Conservation (phyloP, 2,797 vertebrate species). For the Macrochelys suwanniensis region DNA sequence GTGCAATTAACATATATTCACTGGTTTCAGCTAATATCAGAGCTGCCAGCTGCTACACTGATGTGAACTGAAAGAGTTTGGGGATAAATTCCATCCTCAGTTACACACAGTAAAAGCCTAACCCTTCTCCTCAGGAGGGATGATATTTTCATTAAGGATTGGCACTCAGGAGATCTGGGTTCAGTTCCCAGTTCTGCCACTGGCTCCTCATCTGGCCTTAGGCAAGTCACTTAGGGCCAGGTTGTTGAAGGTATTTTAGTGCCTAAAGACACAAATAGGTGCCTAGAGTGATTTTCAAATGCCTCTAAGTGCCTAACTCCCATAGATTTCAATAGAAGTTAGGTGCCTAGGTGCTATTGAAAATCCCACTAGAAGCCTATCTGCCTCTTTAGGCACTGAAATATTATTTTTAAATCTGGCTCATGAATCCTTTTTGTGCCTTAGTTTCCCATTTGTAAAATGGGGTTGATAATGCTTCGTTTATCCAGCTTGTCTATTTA, state of each 20-base stretch:
- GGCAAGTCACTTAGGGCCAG: neutral
- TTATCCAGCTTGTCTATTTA: neutral
- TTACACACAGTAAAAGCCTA: neutral
- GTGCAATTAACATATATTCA: conserved; percentile 5
- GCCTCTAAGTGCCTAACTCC: neutral
- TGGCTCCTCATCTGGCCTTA: neutral
- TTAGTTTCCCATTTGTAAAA: neutral
- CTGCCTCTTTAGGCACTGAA: neutral
- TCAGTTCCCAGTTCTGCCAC: neutral
- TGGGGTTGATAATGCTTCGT: no score
- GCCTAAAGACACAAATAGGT: neutral
- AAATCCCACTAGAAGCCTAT: neutral
- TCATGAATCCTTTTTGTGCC: neutral
- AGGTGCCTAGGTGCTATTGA: neutral
- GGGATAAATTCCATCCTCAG: conserved; percentile 27
- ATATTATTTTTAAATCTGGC: neutral
- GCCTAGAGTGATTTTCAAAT: neutral
- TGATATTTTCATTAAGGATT: conserved; percentile 23
- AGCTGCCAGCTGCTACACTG: neutral
- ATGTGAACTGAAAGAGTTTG: conserved; percentile 12
- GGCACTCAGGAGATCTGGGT: neutral
- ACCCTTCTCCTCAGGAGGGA: conserved; percentile 26
- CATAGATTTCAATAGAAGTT: neutral
- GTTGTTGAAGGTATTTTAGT: neutral
- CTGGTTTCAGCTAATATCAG: conserved; percentile 24